Evolutionary conservation across 2,797 vertebrate genomes (phyloP), one percentile per base, ranked within the genome.

Genomic region (Limnodromus scolopaceus): DNA sequence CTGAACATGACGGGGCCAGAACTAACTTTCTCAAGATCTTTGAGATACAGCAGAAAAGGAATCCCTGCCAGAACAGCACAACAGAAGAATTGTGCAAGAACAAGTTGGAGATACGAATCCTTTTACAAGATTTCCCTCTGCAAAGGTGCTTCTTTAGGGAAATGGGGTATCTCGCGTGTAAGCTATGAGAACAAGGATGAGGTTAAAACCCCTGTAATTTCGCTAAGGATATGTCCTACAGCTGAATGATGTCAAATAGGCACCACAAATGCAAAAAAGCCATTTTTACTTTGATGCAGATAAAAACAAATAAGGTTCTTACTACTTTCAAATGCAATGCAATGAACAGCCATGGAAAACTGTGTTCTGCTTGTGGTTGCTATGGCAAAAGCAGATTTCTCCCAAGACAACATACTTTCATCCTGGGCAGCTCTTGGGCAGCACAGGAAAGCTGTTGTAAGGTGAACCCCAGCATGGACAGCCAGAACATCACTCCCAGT

Each of bases 11-110:
- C 10, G 24, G 19, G 85, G 16, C 16, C 72, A 90, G 79, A 58
- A 57, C 16, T 18, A 15, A 36, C 28, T 89, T 93, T 68, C 76
- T 78, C 57, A 84, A 69, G 72, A 49, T 84, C 71, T 64, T 65
- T 6, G 11, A 71, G 72, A 92, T 53, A 46, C 2, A 54, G 49
- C 10, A 71, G 64, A 60, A 63, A 74, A 84, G 39, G 19, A 83
- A 60, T 1, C 13, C 5, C 14, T 87, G 68, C 43, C 53, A 90
- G 45, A 85, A 34, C 5, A 60, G 25, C 1, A 13, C 45, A 85
- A 57, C 17, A 34, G 43, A 86, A 69, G 55, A 61, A 25, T 25
- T 71, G 32, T 38, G 34, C 38, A 94, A 93, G 39, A 80, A 38
- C 4, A 18, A 28, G 18, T 15, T 23, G 36, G 36, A 74, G 10